phyloP scores from a whole-genome alignment of 1,140 invertebrate genomes.

The Euborellia annulipes region DNA sequence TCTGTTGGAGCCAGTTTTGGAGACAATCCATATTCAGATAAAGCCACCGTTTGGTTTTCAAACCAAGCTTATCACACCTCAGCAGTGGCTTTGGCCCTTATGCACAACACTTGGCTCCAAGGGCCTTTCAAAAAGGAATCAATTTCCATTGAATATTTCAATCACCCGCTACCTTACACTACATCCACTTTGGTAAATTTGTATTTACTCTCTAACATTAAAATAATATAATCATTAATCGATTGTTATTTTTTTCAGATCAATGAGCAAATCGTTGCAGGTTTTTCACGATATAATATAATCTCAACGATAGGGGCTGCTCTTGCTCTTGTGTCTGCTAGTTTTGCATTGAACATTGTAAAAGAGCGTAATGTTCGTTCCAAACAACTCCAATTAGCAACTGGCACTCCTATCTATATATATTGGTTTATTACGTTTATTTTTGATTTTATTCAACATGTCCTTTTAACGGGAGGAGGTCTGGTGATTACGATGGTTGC shows the following conservation, averaged over 20 bases:
- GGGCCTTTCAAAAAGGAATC: slow-evolving; percentile 3
- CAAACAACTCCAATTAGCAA: slow-evolving; percentile 41
- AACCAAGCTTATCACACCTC: slow-evolving; percentile 26
- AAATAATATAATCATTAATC: not conserved
- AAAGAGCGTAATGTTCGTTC: slow-evolving; percentile 25
- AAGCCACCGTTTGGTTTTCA: no score
- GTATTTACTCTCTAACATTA: not conserved
- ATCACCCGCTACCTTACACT: slow-evolving; percentile 38
- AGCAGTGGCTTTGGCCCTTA: slow-evolving; percentile 25
- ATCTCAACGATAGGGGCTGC: not conserved
- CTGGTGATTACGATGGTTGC: no score
- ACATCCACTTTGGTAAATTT: not conserved
- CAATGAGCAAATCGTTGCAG: slow-evolving; percentile 3
- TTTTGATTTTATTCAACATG: slow-evolving; percentile 30
- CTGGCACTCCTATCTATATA: slow-evolving; percentile 30
- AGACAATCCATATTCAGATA: no score
- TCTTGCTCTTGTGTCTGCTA: slow-evolving; percentile 29
- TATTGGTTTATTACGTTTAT: slow-evolving; percentile 35
- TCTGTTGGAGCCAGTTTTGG: no score
- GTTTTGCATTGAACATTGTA: slow-evolving; percentile 32
- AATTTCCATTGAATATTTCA: slow-evolving; percentile 31
- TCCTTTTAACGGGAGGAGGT: no score
- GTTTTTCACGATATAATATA: not conserved
- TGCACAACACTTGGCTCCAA: slow-evolving; percentile 27
- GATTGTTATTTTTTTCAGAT: slow-evolving; percentile 1